Evolutionary conservation across 2,888 invertebrate genomes (phyloP).

Genomic region (Drosophila limbata): DNA sequence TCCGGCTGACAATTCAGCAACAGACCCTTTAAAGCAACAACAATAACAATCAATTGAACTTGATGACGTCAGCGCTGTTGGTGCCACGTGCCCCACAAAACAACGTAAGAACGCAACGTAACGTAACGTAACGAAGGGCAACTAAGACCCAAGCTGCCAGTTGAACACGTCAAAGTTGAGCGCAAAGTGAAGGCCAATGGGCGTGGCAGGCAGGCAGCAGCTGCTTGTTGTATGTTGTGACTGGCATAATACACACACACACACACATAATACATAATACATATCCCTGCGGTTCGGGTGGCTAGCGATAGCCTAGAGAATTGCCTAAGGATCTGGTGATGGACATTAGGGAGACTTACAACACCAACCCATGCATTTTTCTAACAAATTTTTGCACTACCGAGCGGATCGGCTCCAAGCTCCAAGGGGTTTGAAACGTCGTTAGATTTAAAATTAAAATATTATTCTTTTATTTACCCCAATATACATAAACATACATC

Average conservation of each 20-base stretch:
- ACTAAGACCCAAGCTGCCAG: conserved; percentile 30
- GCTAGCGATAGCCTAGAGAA: too few relatives aligned
- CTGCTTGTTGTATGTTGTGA: conserved; percentile 30
- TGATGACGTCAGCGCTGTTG: conserved; percentile 37
- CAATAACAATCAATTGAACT: conserved; percentile 35
- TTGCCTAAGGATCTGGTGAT: too few relatives aligned
- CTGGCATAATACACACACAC: conserved; percentile 32
- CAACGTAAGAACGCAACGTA: neutral
- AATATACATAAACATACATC: too few relatives aligned
- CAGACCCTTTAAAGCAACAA: conserved; percentile 18
- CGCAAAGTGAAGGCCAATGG: conserved; percentile 37
- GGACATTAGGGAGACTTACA: too few relatives aligned
- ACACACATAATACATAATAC: conserved; percentile 12
- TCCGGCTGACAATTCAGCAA: conserved; percentile 35
- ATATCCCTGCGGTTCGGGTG: neutral
- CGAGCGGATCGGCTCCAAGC: too few relatives aligned
- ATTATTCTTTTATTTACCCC: too few relatives aligned
- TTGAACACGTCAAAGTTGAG: conserved; percentile 44
- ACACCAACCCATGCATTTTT: too few relatives aligned
- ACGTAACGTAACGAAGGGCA: conserved; percentile 7
- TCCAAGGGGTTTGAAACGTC: too few relatives aligned
- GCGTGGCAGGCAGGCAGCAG: conserved; percentile 49
- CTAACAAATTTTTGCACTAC: too few relatives aligned
- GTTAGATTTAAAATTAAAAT: too few relatives aligned
- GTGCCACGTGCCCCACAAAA: conserved; percentile 35